Evolutionary conservation across 2,797 vertebrate genomes (phyloP), one percentile per base, ranked within the genome.

Genomic region (Spea hammondii): DNA sequence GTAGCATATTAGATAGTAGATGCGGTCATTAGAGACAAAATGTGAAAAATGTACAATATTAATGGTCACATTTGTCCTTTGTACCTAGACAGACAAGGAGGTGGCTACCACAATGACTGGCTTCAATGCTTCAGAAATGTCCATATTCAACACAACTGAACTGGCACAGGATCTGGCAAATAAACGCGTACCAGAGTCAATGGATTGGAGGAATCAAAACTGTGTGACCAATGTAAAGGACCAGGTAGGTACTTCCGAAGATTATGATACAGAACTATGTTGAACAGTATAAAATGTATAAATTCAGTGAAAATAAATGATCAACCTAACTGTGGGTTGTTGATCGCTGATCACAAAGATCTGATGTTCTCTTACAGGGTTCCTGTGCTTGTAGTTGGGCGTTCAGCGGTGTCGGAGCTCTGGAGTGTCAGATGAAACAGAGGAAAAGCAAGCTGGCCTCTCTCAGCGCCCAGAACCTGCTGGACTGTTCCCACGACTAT

Each of bases 311-410:
- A 32, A 32, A 32, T 32, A 32, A 32, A 32, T 32, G 32, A 32
- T 32, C 32, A 32, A 32, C 32, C 32, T 32, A 32, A 32, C 32
- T 32, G 32, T 2, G 1, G 32, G 32, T 32, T 32, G 32, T 32
- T 32, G 32, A 32, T 32, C 1, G 32, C 32, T 32, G 32, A 32
- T 32, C 32, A 1, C 32, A 32, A 32, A 32, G 32, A 32, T 32
- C 47, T 50, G 8, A 57, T 72, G 10, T n/a, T 72, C 60, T 44
- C 1, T 49, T 4, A 4, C 70, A 95, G 93, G 91, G 92, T 5
- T 0, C 78, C 0, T 95, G 94, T 78, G 92, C 93, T 4, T 92
- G 91, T 3, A 94, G 94, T 83, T 95, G 94, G 93, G 93, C 93
- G 0, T 95, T 95, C 84, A 94, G 93, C 47, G 86, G 89, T 5